Percentiles rank a stretch among this genome's conserved stretches.
Evolutionary conservation across 2,797 vertebrate species (phyloP).

Genomic region (Darevskia nairensis): DNA sequence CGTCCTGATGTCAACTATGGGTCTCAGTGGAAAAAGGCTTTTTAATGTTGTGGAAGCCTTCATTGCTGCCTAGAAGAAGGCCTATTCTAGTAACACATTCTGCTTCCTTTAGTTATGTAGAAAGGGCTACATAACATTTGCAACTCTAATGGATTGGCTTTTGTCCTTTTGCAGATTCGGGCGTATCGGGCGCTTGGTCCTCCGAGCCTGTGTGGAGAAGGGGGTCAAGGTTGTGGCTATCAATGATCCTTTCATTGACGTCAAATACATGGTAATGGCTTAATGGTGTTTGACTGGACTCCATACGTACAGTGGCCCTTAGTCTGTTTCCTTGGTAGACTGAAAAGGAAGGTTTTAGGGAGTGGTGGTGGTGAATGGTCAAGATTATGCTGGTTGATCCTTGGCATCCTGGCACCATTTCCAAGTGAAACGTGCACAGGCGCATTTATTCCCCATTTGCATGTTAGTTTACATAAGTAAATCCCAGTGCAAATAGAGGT

Average conservation of each 20-base stretch:
- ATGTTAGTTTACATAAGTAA: not conserved
- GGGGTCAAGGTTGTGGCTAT: conserved; percentile 88
- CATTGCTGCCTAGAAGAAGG: not conserved
- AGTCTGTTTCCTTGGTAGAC: not conserved
- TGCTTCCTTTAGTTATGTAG: not conserved
- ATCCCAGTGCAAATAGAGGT: not conserved
- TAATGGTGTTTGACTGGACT: not conserved
- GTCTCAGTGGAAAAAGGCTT: not conserved
- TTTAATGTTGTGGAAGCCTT: not conserved
- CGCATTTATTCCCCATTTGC: not conserved
- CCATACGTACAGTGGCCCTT: not conserved
- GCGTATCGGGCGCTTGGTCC: conserved; percentile 89
- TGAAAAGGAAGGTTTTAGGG: not conserved
- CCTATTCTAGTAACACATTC: not conserved
- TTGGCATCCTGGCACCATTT: not conserved
- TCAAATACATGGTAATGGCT: conserved; percentile 86
- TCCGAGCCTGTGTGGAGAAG: conserved; percentile 88
- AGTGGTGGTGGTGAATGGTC: not conserved
- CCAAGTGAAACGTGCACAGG: not conserved
- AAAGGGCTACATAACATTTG: not conserved
- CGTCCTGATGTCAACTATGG: not conserved
- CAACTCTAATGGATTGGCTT: not conserved
- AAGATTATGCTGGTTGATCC: too few relatives aligned
- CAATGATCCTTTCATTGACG: conserved; percentile 91
- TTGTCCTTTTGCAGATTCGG: conserved; percentile 81